A percentile compares a stretch with the other conserved stretches of the same genome.
These are phyloP conservation scores for Ancistrus triradiatus DNA, from an alignment of 2,113 vertebrate genomes.

Conservation along the genomic window DNA sequence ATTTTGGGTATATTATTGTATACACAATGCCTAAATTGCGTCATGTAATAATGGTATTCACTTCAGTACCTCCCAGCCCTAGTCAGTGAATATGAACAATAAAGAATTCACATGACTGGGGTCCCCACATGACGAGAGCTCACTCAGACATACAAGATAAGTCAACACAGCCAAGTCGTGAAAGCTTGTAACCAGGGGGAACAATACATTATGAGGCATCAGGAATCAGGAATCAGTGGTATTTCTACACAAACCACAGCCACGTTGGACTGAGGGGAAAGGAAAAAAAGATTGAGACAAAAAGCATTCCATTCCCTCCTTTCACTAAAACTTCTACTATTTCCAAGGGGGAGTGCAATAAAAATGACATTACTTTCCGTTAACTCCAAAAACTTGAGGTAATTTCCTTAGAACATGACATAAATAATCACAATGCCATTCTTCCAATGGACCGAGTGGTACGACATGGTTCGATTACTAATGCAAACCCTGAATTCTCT, in stretches of 20 bases:
- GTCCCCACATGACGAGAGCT: conserved; percentile 8
- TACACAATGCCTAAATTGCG: no score
- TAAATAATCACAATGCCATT: no score
- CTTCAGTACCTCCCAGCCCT: no score
- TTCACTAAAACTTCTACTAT: conserved; percentile 33
- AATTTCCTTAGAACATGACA: no score
- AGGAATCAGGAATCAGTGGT: conserved; percentile 46
- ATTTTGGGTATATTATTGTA: no score
- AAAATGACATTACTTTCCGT: conserved; percentile 19
- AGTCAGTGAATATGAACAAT: conserved; percentile 7
- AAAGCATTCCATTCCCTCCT: conserved; percentile 42
- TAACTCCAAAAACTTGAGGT: background rate
- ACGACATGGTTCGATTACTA: no score
- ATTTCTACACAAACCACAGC: conserved; percentile 35
- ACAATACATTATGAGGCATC: conserved; percentile 43
- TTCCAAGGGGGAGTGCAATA: conserved; percentile 20
- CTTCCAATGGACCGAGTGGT: no score
- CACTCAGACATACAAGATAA: background rate
- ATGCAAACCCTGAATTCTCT: no score
- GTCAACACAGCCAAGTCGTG: conserved; percentile 8
- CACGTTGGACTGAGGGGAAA: conserved; percentile 32
- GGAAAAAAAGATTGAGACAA: conserved; percentile 38
- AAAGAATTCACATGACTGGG: conserved; percentile 1
- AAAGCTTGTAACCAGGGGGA: conserved; percentile 35
- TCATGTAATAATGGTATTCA: no score